Evolutionary conservation across 1,140 invertebrate species (phyloP), one percentile per base, ranked within the genome.

Genomic region (Vollenhovia emeryi): DNA sequence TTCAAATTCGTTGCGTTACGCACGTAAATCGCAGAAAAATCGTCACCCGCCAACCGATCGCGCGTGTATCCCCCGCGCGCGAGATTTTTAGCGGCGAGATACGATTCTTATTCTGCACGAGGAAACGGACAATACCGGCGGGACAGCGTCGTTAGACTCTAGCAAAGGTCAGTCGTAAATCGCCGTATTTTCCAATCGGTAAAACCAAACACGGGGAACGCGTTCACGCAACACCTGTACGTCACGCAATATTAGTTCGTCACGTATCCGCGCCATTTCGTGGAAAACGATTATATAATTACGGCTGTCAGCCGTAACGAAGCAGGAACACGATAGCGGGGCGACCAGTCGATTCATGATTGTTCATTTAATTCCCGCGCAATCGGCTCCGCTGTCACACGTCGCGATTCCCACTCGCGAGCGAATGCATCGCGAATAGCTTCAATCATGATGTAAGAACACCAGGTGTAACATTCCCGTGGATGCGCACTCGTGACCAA

Each of bases 271-370:
- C 59, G 59, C 18, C 11, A 64, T 64, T 78, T 78, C 57, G 21
- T 78, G 50, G n/a, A 78, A 64, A 78, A 62, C 57, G 74, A 78
- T 78, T 78, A 78, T 50, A 64, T 33, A 64, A 78, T 78, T 78
- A 64, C 36, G 62, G 21, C 13, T 11, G 74, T 36, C 57, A 13
- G 18, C 27, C 18, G 74, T 76, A 60, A 45, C 24, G 74, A 76
- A 30, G 27, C 57, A 30, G 27, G 24, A 48, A 62, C 36, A 43
- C 55, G 24, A 21, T 27, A 21, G 24, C 74, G n/a, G n/a, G 7
- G 7, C 27, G 57, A 40, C n/a, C 4, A 18, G 57, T 45, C 57
- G 57, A 64, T 78, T 78, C 30, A 64, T 64, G 43, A 78, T 62
- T 64, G 74, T 33, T 43, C 18, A 27, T 30, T 48, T 64, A 62